phyloP scores from a whole-genome alignment of 2,113 vertebrate species.

The Brachionichthys hirsutus region DNA sequence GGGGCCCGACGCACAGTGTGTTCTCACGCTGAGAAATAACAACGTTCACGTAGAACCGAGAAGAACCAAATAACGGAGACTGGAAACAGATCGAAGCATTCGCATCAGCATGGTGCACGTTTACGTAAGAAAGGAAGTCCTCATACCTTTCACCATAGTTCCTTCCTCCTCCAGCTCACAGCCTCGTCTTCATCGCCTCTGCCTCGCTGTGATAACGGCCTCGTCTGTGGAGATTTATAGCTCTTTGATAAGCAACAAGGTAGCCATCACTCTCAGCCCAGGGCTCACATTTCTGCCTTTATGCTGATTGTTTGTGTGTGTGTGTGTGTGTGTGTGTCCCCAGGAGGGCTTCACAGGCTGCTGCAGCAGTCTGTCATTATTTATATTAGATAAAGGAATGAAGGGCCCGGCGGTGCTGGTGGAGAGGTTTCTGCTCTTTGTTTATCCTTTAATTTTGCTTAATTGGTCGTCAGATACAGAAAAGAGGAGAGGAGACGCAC shows the following conservation, averaged over 20 bases:
- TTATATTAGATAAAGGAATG: constrained; percentile 88
- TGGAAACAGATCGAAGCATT: no score
- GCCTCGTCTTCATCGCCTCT: constrained; percentile 78
- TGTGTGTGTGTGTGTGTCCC: constrained; percentile 61
- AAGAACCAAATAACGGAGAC: no score
- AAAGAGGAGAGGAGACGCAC: constrained; percentile 3
- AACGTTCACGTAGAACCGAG: no score
- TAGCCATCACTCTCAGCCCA: constrained; percentile 83
- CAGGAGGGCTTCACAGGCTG: constrained; percentile 57
- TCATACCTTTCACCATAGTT: constrained; percentile 80
- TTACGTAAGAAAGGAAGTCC: no score
- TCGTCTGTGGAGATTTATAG: constrained; percentile 90
- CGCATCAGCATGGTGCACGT: no score
- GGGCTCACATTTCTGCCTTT: constrained; percentile 80
- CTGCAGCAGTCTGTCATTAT: constrained; percentile 78
- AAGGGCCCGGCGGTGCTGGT: constrained; percentile 73
- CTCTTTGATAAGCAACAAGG: constrained; percentile 83
- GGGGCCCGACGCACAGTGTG: no score
- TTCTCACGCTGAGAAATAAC: no score
- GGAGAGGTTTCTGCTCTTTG: constrained; percentile 55
- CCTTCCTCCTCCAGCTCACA: constrained; percentile 75
- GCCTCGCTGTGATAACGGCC: constrained; percentile 84
- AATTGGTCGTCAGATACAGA: constrained; percentile 19
- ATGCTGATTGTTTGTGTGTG: constrained; percentile 85
- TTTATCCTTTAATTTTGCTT: constrained; percentile 5